These are phyloP conservation scores for Cerastis leucographa DNA, from an alignment of 2,888 invertebrate genomes.

Conservation along the genomic window DNA sequence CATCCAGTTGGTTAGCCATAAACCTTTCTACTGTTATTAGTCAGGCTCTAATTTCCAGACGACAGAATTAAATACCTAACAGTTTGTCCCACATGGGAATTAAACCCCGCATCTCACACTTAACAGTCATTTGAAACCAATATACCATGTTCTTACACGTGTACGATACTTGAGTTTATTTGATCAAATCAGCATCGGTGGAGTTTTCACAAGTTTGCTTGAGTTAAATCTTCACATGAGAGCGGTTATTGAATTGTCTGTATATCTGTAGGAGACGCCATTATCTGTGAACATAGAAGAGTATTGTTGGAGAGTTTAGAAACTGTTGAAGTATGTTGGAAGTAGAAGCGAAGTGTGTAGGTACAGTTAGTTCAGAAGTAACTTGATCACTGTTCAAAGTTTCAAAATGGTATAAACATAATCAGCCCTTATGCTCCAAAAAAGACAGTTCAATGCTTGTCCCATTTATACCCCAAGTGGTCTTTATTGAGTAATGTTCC, in stretches of 20 bases:
- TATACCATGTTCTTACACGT: not conserved
- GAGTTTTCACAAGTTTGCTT: constrained; percentile 38
- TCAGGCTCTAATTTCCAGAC: not conserved
- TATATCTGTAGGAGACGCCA: constrained; percentile 2
- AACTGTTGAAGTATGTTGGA: constrained; percentile 1
- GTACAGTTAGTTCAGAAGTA: not conserved
- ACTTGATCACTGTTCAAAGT: constrained; percentile 1
- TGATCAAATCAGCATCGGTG: constrained; percentile 20
- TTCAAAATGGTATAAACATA: not conserved
- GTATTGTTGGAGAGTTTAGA: constrained; percentile 8
- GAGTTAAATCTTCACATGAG: constrained; percentile 42
- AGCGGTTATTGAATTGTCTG: constrained; percentile 32
- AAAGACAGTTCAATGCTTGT: not conserved
- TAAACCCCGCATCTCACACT: not conserved
- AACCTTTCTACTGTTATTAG: not conserved
- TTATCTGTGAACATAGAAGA: constrained; percentile 26
- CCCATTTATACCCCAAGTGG: constrained; percentile 31
- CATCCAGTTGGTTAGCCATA: not conserved
- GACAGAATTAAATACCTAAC: not conserved
- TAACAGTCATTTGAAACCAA: too few relatives aligned
- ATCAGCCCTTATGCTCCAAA: not conserved
- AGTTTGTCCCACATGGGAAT: too few relatives aligned
- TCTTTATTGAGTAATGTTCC: not conserved
- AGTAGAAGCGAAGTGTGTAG: not conserved
- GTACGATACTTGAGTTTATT: constrained; percentile 26